Conservation (phyloP, 2,797 vertebrate species). For the Champsocephalus esox region DNA sequence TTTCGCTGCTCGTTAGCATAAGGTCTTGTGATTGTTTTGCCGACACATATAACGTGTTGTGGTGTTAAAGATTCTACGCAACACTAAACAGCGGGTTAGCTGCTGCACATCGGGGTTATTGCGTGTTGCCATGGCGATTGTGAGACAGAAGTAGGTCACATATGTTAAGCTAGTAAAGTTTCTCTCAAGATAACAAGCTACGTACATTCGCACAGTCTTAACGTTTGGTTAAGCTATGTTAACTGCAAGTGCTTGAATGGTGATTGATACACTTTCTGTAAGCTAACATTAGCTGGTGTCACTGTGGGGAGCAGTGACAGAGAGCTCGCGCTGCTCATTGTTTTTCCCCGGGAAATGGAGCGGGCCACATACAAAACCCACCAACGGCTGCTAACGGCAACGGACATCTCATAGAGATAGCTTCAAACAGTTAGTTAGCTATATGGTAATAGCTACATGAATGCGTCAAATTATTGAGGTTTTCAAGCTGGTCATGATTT, state of each 20-base stretch:
- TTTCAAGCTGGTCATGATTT: background rate
- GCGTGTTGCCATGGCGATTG: slow-evolving; percentile 72
- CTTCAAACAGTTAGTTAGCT: background rate
- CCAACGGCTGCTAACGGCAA: slow-evolving; percentile 24
- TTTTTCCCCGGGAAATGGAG: slow-evolving; percentile 68
- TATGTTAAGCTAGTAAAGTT: slow-evolving; percentile 35
- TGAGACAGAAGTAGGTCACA: slow-evolving; percentile 37
- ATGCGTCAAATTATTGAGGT: background rate
- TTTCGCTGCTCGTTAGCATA: slow-evolving; percentile 8
- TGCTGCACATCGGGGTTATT: slow-evolving; percentile 9
- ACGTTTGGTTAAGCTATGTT: background rate
- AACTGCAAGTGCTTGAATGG: background rate
- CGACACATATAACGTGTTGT: background rate
- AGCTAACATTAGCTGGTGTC: slow-evolving; percentile 6
- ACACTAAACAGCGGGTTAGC: background rate
- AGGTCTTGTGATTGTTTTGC: background rate
- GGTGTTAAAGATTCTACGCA: background rate
- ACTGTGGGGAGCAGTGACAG: background rate
- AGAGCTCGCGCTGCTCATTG: slow-evolving; percentile 35
- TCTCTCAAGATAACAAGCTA: background rate
- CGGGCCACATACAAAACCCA: slow-evolving; percentile 46
- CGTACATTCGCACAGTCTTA: fast-evolving
- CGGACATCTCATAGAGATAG: background rate
- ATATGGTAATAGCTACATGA: background rate
- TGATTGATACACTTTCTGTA: background rate